Percentiles rank a stretch among this genome's conserved stretches.
These are phyloP conservation scores for Coregonus clupeaformis DNA, from an alignment of 2,113 vertebrate genomes.

Conservation along the genomic window DNA sequence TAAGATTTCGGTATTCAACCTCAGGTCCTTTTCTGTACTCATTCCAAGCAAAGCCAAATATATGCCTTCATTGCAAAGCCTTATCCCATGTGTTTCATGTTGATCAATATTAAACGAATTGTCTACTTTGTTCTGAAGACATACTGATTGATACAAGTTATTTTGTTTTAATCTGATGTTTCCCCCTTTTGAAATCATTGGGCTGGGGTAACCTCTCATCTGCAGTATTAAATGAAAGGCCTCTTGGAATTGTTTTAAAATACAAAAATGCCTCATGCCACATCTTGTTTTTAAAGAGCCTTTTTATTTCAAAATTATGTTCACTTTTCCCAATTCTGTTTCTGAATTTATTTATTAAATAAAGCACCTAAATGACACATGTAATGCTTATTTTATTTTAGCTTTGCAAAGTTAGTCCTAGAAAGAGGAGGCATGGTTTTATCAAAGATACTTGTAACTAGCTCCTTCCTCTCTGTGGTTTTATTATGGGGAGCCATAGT, in stretches of 20 bases:
- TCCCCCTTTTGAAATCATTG: too few species aligned
- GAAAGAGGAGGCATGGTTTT: neutral
- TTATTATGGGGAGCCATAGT: too few species aligned
- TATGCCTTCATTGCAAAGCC: neutral
- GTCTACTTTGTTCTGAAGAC: neutral
- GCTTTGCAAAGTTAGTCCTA: too few species aligned
- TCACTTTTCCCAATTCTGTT: constrained; percentile 83
- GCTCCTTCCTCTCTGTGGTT: too few species aligned
- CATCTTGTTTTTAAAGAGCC: constrained; percentile 84
- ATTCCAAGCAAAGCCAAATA: constrained; percentile 46
- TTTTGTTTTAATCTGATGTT: too few species aligned
- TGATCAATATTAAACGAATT: neutral
- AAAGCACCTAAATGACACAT: constrained; percentile 33
- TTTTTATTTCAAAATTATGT: constrained; percentile 87
- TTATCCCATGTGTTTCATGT: neutral
- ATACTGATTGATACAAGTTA: neutral
- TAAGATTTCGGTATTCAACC: constrained; percentile 39
- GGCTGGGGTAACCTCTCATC: neutral
- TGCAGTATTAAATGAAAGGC: constrained; percentile 22
- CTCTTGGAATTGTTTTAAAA: constrained; percentile 30
- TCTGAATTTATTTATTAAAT: constrained; percentile 96
- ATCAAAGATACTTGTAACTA: neutral
- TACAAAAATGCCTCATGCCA: neutral
- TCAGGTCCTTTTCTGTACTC: constrained; percentile 59
- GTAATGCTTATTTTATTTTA: too few species aligned